Evolutionary conservation across 2,888 invertebrate genomes (phyloP).

Genomic region (Aleiodes alternator): DNA sequence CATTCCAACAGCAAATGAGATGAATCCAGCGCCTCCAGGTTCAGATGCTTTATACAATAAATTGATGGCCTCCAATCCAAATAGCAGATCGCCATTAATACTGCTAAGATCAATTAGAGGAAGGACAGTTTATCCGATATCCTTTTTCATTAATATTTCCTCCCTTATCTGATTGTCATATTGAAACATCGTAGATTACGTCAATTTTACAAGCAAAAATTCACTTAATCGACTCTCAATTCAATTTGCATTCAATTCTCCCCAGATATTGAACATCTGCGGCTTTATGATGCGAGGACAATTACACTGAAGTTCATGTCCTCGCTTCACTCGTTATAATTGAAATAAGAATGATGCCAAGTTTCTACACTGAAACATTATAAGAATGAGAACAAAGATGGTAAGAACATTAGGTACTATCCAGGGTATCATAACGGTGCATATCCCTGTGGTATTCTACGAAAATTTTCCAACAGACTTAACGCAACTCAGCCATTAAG

Average conservation of each 20-base stretch:
- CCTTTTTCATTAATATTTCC: no score
- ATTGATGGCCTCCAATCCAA: no score
- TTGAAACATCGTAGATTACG: no score
- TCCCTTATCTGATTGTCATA: no score
- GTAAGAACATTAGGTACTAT: conserved; percentile 40
- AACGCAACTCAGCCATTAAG: conserved; percentile 52
- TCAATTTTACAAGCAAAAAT: no score
- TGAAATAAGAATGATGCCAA: conserved; percentile 70
- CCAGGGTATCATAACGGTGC: conserved; percentile 57
- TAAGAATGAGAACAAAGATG: conserved; percentile 33
- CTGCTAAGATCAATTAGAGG: no score
- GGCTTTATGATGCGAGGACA: conserved; percentile 68
- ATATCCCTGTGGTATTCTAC: conserved; percentile 42
- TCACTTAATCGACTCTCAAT: no score
- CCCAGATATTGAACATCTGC: conserved; percentile 37
- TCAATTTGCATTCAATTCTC: not conserved
- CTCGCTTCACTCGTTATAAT: conserved; percentile 57
- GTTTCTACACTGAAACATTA: conserved; percentile 33
- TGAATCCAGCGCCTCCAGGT: no score
- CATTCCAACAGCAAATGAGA: no score
- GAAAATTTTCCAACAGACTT: conserved; percentile 53
- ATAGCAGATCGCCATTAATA: no score
- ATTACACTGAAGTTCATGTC: conserved; percentile 59
- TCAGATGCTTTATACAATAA: no score
- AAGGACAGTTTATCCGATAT: no score